Evolutionary conservation across 1,140 invertebrate species (phyloP), one percentile per base, ranked within the genome.

Genomic region (Pygmarrhopalites habei): DNA sequence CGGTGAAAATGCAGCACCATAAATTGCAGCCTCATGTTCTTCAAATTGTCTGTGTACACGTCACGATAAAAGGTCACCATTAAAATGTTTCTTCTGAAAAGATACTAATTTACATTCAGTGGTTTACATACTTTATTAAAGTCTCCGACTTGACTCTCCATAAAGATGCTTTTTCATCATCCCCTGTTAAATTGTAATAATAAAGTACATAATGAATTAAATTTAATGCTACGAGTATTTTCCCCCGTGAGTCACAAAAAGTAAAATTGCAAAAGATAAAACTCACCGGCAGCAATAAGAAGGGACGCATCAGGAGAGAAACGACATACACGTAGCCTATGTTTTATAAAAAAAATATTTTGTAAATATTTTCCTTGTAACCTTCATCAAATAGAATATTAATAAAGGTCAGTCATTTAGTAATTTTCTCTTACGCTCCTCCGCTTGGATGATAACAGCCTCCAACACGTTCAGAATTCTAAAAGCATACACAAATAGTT

Each of bases 161-260:
- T 14, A 89, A 70, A 32, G 80, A 82, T 0, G 84, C 77, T 43
- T 79, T 82, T 72, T 89, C 85, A 75, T 89, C 87, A 74, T 89
- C 86, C 29, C 86, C n/a, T n/a, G n/a, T n/a, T n/a, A n/a, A n/a
- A n/a, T n/a, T n/a, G n/a, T n/a, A n/a, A n/a, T n/a, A n/a, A n/a
- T n/a, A n/a, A 83, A 19, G 83, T 86, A 5, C 85, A 84, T 1
- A 84, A 79, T n/a, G n/a, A n/a, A n/a, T n/a, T n/a, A n/a, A n/a
- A n/a, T n/a, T n/a, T n/a, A n/a, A n/a, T n/a, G n/a, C n/a, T n/a
- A n/a, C n/a, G n/a, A n/a, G n/a, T n/a, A n/a, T n/a, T n/a, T n/a
- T n/a, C n/a, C n/a, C n/a, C n/a, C n/a, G n/a, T n/a, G n/a, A n/a
- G n/a, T n/a, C n/a, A n/a, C n/a, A n/a, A n/a, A n/a, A n/a, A n/a